Conservation (phyloP, 2,888 invertebrate genomes). For the Nemurella pictetii region DNA sequence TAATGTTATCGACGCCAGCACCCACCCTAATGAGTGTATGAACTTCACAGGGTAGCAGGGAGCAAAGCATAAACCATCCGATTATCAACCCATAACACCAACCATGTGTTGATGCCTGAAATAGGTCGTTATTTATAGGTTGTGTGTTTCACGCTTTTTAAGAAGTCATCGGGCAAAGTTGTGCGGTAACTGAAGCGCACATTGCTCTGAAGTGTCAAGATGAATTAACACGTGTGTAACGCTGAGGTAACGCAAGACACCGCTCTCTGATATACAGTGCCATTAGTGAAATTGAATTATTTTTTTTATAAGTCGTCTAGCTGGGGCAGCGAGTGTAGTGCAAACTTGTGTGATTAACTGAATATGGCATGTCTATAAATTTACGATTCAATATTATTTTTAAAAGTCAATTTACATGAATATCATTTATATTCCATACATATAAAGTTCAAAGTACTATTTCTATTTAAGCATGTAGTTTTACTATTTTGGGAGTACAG, state of each 20-base stretch:
- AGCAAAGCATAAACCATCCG: not conserved
- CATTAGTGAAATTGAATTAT: not conserved
- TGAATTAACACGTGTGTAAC: not conserved
- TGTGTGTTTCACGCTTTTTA: not conserved
- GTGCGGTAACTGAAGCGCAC: not conserved
- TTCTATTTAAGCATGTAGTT: no score
- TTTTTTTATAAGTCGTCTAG: no score
- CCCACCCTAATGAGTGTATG: constrained; percentile 10
- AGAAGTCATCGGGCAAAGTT: not conserved
- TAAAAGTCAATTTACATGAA: no score
- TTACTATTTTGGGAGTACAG: no score
- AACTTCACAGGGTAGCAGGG: not conserved
- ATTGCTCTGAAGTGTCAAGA: not conserved
- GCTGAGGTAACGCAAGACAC: not conserved
- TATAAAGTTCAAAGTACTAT: no score
- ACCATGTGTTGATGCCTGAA: constrained; percentile 4
- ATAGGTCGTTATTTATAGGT: constrained; percentile 1
- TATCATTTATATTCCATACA: no score
- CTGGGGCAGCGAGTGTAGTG: no score
- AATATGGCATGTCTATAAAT: no score
- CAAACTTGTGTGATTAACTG: no score
- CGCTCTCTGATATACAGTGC: not conserved
- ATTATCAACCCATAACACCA: not conserved
- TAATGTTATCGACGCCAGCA: not conserved
- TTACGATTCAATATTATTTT: no score